Evolutionary conservation across 2,888 invertebrate species (phyloP).

Genomic region (Drosophila glabriapex): DNA sequence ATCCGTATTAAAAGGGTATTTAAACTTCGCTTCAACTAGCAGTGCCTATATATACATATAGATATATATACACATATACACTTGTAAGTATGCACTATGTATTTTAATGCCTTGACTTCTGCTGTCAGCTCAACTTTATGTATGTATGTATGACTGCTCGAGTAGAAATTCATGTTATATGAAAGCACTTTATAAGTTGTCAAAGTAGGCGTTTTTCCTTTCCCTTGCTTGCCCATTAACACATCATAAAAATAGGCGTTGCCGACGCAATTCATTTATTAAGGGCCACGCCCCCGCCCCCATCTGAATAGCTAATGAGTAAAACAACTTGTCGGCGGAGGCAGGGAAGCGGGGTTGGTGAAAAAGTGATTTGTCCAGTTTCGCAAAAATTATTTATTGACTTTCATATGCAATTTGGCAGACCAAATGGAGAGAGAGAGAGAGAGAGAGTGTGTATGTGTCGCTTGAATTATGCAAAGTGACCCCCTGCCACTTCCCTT

Average conservation of each 20-base stretch:
- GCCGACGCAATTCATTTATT: constrained; percentile 55
- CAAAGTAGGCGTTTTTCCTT: constrained; percentile 35
- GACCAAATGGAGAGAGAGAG: constrained; percentile 19
- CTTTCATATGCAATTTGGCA: constrained; percentile 81
- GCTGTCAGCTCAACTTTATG: neutral
- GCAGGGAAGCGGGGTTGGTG: neutral
- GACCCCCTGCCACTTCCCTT: neutral
- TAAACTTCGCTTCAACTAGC: neutral
- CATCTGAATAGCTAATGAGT: constrained; percentile 70
- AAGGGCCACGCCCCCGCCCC: constrained; percentile 20
- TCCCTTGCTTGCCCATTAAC: neutral
- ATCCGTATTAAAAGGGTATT: neutral
- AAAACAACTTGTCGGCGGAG: neutral
- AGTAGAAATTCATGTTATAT: constrained; percentile 10
- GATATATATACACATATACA: neutral
- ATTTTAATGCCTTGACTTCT: neutral
- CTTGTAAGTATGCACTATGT: neutral
- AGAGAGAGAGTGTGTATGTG: constrained; percentile 18
- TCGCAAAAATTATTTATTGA: constrained; percentile 74
- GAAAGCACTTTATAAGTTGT: constrained; percentile 34
- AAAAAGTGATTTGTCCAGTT: constrained; percentile 49
- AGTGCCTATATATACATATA: neutral
- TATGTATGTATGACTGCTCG: neutral
- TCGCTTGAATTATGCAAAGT: constrained; percentile 51
- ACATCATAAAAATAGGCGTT: constrained; percentile 7